Conservation (phyloP, 2,113 vertebrate genomes). For the Hemicordylus capensis region DNA sequence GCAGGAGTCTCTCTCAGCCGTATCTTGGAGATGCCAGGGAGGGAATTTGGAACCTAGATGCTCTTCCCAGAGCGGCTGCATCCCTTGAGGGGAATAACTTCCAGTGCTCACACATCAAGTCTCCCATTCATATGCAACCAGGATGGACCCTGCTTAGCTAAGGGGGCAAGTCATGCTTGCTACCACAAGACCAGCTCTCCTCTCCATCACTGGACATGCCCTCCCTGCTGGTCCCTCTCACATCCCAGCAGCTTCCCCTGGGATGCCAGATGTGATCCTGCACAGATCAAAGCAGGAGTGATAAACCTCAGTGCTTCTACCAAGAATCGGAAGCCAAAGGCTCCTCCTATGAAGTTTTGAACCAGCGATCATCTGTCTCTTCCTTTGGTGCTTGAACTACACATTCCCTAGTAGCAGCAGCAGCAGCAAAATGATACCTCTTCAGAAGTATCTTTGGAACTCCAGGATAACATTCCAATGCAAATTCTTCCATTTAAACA, state of each 20-base stretch:
- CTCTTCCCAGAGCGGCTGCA: too few species aligned
- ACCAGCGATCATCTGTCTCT: neutral
- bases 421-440: neutral
- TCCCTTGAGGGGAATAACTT: too few species aligned
- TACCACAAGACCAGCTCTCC: neutral
- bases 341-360: neutral
- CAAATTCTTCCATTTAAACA: constrained; percentile 22
- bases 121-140: too few species aligned
- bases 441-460: constrained; percentile 8
- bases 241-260: neutral
- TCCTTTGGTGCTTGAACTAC: neutral
- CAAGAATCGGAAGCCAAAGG: fast-evolving
- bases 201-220: too few species aligned
- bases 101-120: too few species aligned
- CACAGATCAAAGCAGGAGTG: neutral
- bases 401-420: fast-evolving
- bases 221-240: neutral
- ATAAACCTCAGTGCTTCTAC: neutral
- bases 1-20: too few species aligned
- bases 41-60: too few species aligned
- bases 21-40: too few species aligned
- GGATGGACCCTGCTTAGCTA: too few species aligned
- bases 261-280: too few species aligned
- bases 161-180: too few species aligned
- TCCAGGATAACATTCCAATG: neutral